phyloP scores from a whole-genome alignment of 2,797 vertebrate genomes.

The Pseudocheirus occidentalis region DNA sequence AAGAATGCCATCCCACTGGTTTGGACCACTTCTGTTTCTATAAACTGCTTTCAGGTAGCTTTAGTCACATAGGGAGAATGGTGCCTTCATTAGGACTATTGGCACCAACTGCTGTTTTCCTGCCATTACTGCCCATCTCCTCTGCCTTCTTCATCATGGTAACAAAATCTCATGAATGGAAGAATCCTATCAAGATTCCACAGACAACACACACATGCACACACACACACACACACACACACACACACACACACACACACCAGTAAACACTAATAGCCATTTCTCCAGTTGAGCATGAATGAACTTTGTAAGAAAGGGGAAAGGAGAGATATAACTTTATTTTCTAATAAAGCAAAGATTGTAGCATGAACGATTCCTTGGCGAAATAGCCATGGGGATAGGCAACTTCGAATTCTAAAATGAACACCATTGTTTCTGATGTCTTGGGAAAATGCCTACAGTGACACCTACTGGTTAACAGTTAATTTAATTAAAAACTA shows the following conservation, averaged over 20 bases:
- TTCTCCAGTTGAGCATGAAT: background rate
- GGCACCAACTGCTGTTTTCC: background rate
- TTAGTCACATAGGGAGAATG: background rate
- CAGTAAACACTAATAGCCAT: background rate
- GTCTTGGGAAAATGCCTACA: constrained; percentile 43
- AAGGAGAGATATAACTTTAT: background rate
- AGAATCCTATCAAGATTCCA: background rate
- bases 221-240: background rate
- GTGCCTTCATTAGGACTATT: background rate
- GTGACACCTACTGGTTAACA: constrained; percentile 60
- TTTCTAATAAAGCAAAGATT: background rate
- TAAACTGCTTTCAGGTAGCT: background rate
- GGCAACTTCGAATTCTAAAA: constrained; percentile 36
- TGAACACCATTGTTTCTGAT: background rate
- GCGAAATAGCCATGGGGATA: background rate
- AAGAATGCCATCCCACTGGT: background rate
- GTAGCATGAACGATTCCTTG: background rate
- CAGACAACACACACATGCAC: background rate
- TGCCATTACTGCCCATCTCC: background rate
- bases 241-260: background rate
- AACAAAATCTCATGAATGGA: background rate
- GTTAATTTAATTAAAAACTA: constrained; percentile 51
- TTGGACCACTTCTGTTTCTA: background rate
- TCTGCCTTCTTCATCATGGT: background rate
- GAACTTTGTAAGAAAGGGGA: background rate